Base-by-base conservation (phyloP, 2,888 invertebrate species). In the Ephialtes manifestator region DNA sequence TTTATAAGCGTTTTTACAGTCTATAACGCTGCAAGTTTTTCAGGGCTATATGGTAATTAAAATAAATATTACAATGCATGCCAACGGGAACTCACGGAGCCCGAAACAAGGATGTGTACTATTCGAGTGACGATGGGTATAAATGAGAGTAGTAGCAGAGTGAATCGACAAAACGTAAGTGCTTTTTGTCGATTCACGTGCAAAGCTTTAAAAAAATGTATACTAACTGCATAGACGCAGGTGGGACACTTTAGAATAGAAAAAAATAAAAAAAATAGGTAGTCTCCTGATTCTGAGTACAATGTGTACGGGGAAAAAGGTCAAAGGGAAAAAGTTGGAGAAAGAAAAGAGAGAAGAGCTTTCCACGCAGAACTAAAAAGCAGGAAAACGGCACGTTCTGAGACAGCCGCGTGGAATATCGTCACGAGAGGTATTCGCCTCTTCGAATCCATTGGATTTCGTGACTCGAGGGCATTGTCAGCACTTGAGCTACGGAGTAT, bases 341-440 rank as follows among this genome's bases (percentile, higher is more conserved):
- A 48, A 60, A 67, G 53, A 24, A 67, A 63, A 0, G 48, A 55
- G 63, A 65, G 43, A 39, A 48, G n/a, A 51, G 43, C 35, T 70
- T 31, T 72, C n/a, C 53, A 46, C 28, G 78, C 35, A 51, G 77
- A 81, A 48, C 79, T 58, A 72, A 84, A 81, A 72, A 58, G 55
- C 24, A 51, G 53, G 18, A 74, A 82, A 87, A 80, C 58, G 83
- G 83, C 87, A 87, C 85, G 85, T 84, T 71, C 65, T 55, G 80
- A 76, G 81, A 78, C 81, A 83, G 75, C 68, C 71, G 80, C 46
- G 58, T 46, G 39, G 55, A 71, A 84, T 72, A 67, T 71, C 31
- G 70, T 24, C 55, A 70, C 39, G 65, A 51, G 48, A 72, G 48
- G 15, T 43, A 28, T 48, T n/a, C 18, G 67, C 43, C 46, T 13